Percentiles rank a stretch among this genome's conserved stretches.
phyloP scores from a whole-genome alignment of 2,888 invertebrate genomes.

The Phyto melanocephala region DNA sequence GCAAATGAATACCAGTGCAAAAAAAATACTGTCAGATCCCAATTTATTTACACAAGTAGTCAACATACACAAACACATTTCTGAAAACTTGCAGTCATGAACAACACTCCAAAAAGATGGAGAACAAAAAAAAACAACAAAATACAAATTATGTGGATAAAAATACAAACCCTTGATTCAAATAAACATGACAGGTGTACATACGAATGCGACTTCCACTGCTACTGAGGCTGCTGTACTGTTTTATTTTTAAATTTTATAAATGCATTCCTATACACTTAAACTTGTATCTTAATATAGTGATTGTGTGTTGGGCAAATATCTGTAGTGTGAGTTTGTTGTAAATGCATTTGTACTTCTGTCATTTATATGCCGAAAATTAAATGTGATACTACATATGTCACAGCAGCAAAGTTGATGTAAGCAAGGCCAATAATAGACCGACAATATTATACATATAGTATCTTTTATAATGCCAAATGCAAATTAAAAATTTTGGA shows the following conservation, averaged over 20 bases:
- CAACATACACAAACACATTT: conserved; percentile 17
- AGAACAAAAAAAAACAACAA: background rate
- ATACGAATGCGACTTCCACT: background rate
- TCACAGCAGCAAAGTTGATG: conserved; percentile 11
- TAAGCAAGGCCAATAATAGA: conserved; percentile 4
- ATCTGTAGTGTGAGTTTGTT: background rate
- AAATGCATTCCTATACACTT: conserved; percentile 1
- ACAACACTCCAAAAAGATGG: background rate
- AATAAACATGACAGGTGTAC: conserved; percentile 45
- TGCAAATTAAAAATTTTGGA: too few species aligned
- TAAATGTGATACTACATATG: conserved; percentile 15
- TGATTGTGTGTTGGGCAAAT: background rate
- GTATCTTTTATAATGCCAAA: too few species aligned
- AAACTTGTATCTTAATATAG: background rate
- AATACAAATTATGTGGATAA: conserved; percentile 31
- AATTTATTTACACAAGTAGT: conserved; percentile 9
- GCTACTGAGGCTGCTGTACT: background rate
- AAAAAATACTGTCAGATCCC: background rate
- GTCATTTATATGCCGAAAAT: conserved; percentile 11
- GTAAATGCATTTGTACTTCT: background rate
- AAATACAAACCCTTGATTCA: conserved; percentile 27
- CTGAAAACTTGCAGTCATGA: conserved; percentile 1
- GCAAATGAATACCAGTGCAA: background rate
- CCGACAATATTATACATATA: conserved; percentile 14
- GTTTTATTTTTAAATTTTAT: conserved; percentile 6